Conservation (phyloP, 2,888 invertebrate genomes). For the Leptinotarsa haldemani region DNA sequence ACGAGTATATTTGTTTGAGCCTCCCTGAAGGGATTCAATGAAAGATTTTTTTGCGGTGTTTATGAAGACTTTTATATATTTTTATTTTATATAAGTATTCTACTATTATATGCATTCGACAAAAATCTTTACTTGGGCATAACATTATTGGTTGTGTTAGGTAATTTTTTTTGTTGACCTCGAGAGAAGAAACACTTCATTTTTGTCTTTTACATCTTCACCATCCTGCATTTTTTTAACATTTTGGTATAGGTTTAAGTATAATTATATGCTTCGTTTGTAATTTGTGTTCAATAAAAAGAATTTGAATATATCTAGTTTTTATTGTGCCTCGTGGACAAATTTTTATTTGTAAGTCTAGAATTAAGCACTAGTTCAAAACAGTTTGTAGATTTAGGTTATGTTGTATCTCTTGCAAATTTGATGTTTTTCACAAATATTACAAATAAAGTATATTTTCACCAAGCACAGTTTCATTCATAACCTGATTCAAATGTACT, state of each 20-base stretch:
- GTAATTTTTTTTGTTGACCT: slow-evolving; percentile 23
- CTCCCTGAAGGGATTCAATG: slow-evolving; percentile 32
- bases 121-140: slow-evolving; percentile 24
- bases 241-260: slow-evolving; percentile 46
- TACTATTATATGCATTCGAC: slow-evolving; percentile 34
- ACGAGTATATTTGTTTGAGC: slow-evolving; percentile 34
- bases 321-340: slow-evolving; percentile 51
- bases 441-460: slow-evolving; percentile 46
- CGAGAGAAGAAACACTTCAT: slow-evolving; percentile 20
- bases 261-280: slow-evolving; percentile 44
- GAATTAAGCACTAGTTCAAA: slow-evolving; percentile 32
- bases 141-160: slow-evolving; percentile 24
- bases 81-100: slow-evolving; percentile 54
- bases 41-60: slow-evolving; percentile 35
- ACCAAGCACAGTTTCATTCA: slow-evolving; percentile 24
- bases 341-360: slow-evolving; percentile 37
- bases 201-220: slow-evolving; percentile 39
- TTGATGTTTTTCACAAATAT: slow-evolving; percentile 43
- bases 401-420: slow-evolving; percentile 37
- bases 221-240: slow-evolving; percentile 36
- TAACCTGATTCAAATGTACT: neutral
- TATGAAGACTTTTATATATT: slow-evolving; percentile 52
- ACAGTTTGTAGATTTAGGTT: slow-evolving; percentile 33
- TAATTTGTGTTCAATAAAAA: slow-evolving; percentile 53
- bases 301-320: slow-evolving; percentile 43